Base-by-base conservation (phyloP, 2,888 invertebrate genomes). In the Dascillus cervinus region DNA sequence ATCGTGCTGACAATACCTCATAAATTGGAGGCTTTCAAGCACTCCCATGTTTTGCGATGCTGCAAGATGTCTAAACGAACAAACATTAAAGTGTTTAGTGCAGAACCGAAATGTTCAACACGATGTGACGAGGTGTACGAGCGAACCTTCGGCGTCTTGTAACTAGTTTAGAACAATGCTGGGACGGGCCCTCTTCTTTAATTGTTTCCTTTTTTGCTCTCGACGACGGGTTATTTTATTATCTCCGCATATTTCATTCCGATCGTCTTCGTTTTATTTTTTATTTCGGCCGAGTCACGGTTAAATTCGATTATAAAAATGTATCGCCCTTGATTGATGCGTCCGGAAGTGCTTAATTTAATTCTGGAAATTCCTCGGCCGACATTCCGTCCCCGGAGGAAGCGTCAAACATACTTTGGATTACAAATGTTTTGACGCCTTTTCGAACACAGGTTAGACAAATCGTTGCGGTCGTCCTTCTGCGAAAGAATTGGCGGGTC, bases 391-490 rank as follows among this genome's bases (percentile, higher is more conserved):
- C 11, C 19, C 9, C 21, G 20, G 10, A 25, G 21, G 30, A 29
- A 30, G 37, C 33, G 32, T 24, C 26, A 34, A 37, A 32, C 12
- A 29, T 26, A 37, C 32, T 4, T 17, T 37, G 27, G 34, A 21
- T 12, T 23, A 38, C 34, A 33, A 38, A 34, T 34, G 38, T 38
- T 38, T 38, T 38, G 34, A 34, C 38, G 26, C 38, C 29, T 38
- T 26, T 5, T 25, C 19, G 17, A 26, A 6, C 21, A 23, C 11
- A 15, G 22, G 14, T 26, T 31, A 28, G 38, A 38, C 38, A 38
- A 38, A 34, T 38, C 34, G 34, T 37, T 38, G 38, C 12, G 38
- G 38, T 34, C 23, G 22, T 29, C n/a, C 22, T 37, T 33, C 26
- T 13, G 26, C 12, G 27, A 26, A 37, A 13, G 19, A n/a, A n/a